Evolutionary conservation across 2,797 vertebrate genomes (phyloP).

Genomic region (Paratrypauchen microcephalus): DNA sequence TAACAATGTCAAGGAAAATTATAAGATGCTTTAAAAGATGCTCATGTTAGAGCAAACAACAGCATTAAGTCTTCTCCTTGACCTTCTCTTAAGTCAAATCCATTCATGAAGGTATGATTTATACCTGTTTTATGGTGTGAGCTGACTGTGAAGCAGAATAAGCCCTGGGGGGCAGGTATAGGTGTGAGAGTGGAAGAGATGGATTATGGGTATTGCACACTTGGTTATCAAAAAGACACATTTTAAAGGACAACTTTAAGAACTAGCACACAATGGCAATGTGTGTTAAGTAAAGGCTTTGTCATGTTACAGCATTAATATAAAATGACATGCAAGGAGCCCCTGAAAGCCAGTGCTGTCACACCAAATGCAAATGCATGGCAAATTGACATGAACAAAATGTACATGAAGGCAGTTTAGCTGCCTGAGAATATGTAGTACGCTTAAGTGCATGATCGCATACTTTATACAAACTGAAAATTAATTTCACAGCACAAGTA

Average conservation of each 20-base stretch:
- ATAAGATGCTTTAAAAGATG: neutral
- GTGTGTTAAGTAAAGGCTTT: constrained; percentile 9
- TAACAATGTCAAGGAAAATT: neutral
- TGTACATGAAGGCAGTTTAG: constrained; percentile 54
- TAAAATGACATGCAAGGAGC: constrained; percentile 33
- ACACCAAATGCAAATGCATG: constrained; percentile 39
- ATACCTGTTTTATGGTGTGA: neutral
- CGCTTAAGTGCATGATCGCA: constrained; percentile 42
- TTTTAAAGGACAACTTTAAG: neutral
- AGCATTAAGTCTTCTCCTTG: neutral
- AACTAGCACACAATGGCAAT: neutral
- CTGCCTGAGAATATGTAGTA: constrained; percentile 44
- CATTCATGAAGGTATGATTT: neutral
- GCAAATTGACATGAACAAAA: constrained; percentile 60
- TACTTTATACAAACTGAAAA: constrained; percentile 21
- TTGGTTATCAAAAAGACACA: neutral
- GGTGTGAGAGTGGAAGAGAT: neutral
- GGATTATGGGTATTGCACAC: constrained; percentile 16
- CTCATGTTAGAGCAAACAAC: neutral
- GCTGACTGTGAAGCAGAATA: constrained; percentile 17
- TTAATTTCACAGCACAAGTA: constrained; percentile 19
- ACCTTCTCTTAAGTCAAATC: constrained; percentile 17
- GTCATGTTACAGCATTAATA: constrained; percentile 21
- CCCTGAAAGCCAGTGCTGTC: constrained; percentile 29
- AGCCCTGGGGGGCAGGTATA: constrained; percentile 20